phyloP scores from a whole-genome alignment of 1,140 invertebrate genomes.

The Drosophila aff. region DNA sequence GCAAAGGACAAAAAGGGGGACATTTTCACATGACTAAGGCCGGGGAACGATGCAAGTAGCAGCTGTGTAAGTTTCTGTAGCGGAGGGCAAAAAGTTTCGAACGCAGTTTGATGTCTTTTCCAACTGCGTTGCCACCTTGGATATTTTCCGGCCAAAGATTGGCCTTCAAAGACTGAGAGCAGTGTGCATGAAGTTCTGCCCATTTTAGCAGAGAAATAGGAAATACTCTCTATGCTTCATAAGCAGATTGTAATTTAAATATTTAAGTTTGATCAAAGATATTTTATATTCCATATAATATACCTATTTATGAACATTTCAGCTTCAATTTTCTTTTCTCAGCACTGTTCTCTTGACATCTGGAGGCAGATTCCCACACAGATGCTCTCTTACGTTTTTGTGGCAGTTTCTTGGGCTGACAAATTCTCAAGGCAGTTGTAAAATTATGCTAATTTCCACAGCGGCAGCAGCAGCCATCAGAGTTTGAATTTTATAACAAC shows the following conservation, averaged over 20 bases:
- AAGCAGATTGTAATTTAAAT: no score
- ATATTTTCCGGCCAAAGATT: slow-evolving; percentile 12
- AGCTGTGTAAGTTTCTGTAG: slow-evolving; percentile 44
- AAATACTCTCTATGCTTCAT: background rate
- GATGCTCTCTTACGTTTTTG: slow-evolving; percentile 24
- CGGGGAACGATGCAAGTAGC: slow-evolving; percentile 16
- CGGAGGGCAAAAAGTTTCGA: slow-evolving; percentile 55
- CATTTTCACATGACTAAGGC: slow-evolving; percentile 67
- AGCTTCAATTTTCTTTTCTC: background rate
- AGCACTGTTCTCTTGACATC: background rate
- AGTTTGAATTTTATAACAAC: slow-evolving; percentile 70
- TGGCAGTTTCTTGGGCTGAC: slow-evolving; percentile 20
- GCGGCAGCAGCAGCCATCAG: slow-evolving; percentile 12
- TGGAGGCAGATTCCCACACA: slow-evolving; percentile 11
- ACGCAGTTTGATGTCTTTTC: slow-evolving; percentile 56
- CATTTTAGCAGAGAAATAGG: background rate
- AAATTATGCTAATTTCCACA: slow-evolving; percentile 67
- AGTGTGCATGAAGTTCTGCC: background rate
- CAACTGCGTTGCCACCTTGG: slow-evolving; percentile 23
- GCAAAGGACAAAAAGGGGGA: slow-evolving; percentile 4
- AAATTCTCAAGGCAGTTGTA: slow-evolving; percentile 70
- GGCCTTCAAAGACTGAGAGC: background rate
- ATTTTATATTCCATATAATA: no score
- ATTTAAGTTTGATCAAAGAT: fast-evolving
- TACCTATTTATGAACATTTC: fast-evolving